Conservation (phyloP, 2,113 vertebrate species). For the Copsychus sechellarum region DNA sequence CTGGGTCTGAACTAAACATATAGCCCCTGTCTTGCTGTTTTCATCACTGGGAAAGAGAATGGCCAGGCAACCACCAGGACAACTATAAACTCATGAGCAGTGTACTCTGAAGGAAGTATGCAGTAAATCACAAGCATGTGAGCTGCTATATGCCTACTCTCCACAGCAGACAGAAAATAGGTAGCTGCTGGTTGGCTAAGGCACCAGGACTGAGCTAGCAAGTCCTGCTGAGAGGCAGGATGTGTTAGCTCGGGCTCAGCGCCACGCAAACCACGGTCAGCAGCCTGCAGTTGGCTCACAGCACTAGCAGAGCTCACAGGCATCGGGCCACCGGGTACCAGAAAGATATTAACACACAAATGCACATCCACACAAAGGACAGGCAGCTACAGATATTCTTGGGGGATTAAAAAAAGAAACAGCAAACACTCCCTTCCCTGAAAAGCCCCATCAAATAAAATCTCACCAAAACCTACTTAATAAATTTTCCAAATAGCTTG, state of each 20-base stretch:
- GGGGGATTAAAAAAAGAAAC: accelerated
- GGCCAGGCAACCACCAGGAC: neutral
- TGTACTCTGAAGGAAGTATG: neutral
- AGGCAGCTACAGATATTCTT: neutral
- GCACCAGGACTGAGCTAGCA: neutral
- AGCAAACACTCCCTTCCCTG: neutral
- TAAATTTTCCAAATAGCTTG: neutral
- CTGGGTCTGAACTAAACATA: neutral
- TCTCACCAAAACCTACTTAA: neutral
- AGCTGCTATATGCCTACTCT: neutral
- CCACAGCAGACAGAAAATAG: neutral
- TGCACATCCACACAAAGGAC: neutral
- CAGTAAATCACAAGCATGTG: neutral
- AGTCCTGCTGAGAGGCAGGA: constrained; percentile 30
- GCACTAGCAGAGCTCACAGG: neutral
- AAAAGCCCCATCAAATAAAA: neutral
- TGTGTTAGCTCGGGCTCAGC: neutral
- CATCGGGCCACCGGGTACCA: neutral
- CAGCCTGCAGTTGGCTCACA: neutral
- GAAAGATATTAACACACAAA: neutral
- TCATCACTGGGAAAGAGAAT: neutral
- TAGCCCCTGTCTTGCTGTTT: neutral
- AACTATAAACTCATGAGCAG: neutral
- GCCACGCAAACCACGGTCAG: neutral
- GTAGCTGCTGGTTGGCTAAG: neutral